phyloP scores from a whole-genome alignment of 2,797 vertebrate species.

The Masticophis lateralis region DNA sequence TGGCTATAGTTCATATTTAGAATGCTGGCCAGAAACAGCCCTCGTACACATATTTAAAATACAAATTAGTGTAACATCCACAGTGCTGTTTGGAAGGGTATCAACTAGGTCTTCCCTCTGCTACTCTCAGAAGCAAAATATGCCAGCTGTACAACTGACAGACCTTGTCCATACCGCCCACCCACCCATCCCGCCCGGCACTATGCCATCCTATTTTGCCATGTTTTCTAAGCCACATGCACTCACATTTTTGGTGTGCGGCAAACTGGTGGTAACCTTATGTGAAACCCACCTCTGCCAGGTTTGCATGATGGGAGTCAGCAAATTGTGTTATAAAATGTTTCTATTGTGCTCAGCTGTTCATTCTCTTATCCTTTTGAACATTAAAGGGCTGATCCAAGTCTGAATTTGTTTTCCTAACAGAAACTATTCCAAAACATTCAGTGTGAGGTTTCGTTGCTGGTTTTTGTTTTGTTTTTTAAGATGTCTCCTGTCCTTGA shows the following conservation, averaged over 20 bases:
- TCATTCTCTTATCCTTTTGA: conserved; percentile 29
- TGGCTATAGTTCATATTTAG: conserved; percentile 20
- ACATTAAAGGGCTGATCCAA: not conserved
- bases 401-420: not conserved
- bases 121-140: conserved; percentile 31
- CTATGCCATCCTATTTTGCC: too few relatives aligned
- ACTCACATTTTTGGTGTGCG: too few relatives aligned
- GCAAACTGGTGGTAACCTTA: too few relatives aligned
- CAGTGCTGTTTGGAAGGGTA: conserved; percentile 16
- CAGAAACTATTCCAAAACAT: not conserved
- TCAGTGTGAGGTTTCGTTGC: not conserved
- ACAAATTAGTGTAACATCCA: conserved; percentile 44
- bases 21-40: conserved; percentile 23
- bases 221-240: too few relatives aligned
- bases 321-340: conserved; percentile 13
- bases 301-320: conserved; percentile 26
- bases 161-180: not conserved
- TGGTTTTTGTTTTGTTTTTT: not conserved
- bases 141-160: conserved; percentile 37
- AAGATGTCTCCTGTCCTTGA: not conserved
- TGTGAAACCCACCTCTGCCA: not conserved
- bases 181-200: too few relatives aligned
- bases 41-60: not conserved
- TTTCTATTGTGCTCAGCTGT: conserved; percentile 37
- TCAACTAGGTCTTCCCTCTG: conserved; percentile 1